Conservation (phyloP, 1,140 invertebrate genomes). For the Micrasema minimum region DNA sequence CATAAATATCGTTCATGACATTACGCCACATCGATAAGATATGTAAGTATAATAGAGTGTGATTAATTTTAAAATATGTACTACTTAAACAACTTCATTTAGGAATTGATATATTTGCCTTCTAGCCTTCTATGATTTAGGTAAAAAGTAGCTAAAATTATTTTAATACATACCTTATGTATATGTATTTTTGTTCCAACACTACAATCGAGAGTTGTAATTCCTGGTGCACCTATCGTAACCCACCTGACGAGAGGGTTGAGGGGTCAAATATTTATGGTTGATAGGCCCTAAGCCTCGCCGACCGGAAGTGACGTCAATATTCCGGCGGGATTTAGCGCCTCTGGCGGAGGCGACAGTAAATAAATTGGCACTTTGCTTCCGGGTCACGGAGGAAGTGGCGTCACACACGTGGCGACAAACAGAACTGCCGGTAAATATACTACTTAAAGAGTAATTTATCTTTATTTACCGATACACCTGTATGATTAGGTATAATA, state of each 20-base stretch:
- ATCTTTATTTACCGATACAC: not conserved
- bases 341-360: constrained; percentile 44
- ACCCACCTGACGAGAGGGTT: not conserved
- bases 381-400: constrained; percentile 45
- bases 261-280: constrained; percentile 20
- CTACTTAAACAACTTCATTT: too few relatives aligned
- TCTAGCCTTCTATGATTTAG: too few relatives aligned
- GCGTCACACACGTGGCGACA: constrained; percentile 49
- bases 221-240: too few relatives aligned
- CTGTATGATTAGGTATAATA: constrained; percentile 19
- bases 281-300: constrained; percentile 12
- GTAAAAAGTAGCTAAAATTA: too few relatives aligned
- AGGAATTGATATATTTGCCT: too few relatives aligned
- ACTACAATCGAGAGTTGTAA: too few relatives aligned
- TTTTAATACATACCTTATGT: too few relatives aligned
- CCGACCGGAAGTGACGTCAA: constrained; percentile 35
- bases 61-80: too few relatives aligned
- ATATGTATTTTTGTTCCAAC: too few relatives aligned
- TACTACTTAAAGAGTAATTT: not conserved
- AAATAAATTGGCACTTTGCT: constrained; percentile 52
- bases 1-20: too few relatives aligned
- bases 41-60: too few relatives aligned
- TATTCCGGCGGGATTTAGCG: constrained; percentile 48
- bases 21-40: too few relatives aligned
- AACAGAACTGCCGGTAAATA: constrained; percentile 37